Percentiles rank a stretch among this genome's conserved stretches.
phyloP scores from a whole-genome alignment of 2,113 vertebrate genomes.

The Circaetus cinerascens region DNA sequence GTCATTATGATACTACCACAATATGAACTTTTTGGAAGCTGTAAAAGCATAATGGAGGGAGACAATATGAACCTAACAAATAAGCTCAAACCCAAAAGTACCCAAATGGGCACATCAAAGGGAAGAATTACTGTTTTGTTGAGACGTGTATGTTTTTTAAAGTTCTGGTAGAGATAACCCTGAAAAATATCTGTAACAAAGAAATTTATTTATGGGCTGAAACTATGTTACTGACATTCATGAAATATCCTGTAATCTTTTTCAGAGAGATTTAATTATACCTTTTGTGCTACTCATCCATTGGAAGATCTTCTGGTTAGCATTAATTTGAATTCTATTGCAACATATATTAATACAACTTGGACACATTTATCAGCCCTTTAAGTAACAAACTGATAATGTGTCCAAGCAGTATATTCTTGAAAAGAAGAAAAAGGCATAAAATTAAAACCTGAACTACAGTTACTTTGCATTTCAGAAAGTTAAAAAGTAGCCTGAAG shows the following conservation, averaged over 20 bases:
- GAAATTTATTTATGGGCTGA: neutral
- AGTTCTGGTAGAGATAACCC: neutral
- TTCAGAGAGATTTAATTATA: conserved; percentile 44
- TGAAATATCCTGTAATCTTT: neutral
- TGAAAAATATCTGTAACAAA: neutral
- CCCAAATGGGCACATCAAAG: neutral
- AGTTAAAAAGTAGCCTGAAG: neutral
- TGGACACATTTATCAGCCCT: neutral
- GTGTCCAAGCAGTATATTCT: neutral
- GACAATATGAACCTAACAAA: neutral
- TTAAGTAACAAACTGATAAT: conserved; percentile 38
- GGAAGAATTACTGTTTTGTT: neutral
- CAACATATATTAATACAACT: conserved; percentile 24
- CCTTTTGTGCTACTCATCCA: neutral
- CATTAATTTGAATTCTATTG: conserved; percentile 41
- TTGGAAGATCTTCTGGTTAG: neutral
- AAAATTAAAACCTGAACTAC: conserved; percentile 25
- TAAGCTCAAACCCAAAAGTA: neutral
- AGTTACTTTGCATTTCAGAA: conserved; percentile 15
- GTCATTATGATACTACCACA: neutral
- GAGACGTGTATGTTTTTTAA: neutral
- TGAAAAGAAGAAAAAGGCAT: neutral
- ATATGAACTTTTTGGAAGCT: neutral
- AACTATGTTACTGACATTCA: neutral
- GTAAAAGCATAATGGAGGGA: neutral